These are phyloP conservation scores for Xylota segnis DNA, from an alignment of 2,888 invertebrate species.

Conservation along the genomic window DNA sequence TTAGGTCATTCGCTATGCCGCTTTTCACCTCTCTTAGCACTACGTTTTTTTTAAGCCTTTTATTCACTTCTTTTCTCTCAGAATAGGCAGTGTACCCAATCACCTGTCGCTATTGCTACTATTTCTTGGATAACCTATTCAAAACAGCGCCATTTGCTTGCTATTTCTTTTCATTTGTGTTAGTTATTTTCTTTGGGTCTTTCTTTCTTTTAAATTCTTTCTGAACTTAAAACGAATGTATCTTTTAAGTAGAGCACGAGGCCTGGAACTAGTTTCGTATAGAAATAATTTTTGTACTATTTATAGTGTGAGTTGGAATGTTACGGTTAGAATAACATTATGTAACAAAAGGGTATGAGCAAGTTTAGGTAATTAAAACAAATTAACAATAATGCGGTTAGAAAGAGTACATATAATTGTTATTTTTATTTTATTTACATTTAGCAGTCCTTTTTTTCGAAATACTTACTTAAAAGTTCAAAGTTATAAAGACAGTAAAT, in stretches of 20 bases:
- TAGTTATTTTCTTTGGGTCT: not conserved
- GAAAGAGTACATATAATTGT: too few species aligned
- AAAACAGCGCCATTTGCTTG: not conserved
- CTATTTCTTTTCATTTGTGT: not conserved
- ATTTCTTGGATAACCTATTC: not conserved
- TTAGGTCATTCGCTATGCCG: constrained; percentile 54
- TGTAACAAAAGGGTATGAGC: not conserved
- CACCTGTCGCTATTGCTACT: constrained; percentile 1
- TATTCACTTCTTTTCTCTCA: not conserved
- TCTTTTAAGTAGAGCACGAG: constrained; percentile 27
- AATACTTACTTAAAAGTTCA: too few species aligned
- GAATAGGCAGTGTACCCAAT: constrained; percentile 20
- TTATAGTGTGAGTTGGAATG: not conserved
- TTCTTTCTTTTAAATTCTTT: constrained; percentile 3
- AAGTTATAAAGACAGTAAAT: too few species aligned
- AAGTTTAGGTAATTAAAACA: not conserved
- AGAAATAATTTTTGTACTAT: not conserved
- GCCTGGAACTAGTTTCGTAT: not conserved
- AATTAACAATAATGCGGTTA: not conserved
- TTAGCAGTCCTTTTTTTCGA: too few species aligned
- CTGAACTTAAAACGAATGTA: not conserved
- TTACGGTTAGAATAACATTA: constrained; percentile 2
- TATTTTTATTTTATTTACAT: too few species aligned
- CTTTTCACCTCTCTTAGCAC: constrained; percentile 39
- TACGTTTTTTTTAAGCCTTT: not conserved